Evolutionary conservation across 2,797 vertebrate species (phyloP).

Genomic region (Gambelia wislizenii): DNA sequence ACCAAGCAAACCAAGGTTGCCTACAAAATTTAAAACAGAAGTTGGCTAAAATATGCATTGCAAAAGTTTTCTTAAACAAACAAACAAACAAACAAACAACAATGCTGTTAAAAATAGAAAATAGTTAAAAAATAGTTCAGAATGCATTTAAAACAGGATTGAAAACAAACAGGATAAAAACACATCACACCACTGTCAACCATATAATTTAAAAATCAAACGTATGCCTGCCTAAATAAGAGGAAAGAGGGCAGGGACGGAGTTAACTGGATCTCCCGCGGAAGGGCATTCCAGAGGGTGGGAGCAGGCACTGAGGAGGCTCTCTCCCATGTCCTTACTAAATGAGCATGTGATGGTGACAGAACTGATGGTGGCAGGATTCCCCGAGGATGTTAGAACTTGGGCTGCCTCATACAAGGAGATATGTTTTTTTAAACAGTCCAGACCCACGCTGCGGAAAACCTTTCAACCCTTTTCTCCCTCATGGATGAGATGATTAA

Average conservation of each 20-base stretch:
- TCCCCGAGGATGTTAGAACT: neutral
- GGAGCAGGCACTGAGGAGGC: neutral
- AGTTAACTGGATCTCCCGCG: neutral
- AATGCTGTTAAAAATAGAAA: neutral
- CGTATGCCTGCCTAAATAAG: neutral
- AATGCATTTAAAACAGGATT: neutral
- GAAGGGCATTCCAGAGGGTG: neutral
- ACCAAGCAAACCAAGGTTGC: neutral
- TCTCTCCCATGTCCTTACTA: neutral
- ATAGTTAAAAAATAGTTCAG: neutral
- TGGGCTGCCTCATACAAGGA: neutral
- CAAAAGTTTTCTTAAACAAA: neutral
- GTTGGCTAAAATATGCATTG: neutral
- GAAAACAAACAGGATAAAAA: neutral
- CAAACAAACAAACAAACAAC: no score
- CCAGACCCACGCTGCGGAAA: no score
- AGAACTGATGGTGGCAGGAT: neutral
- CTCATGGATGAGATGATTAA: no score
- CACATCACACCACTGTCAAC: neutral
- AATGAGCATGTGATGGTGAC: neutral
- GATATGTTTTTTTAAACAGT: neutral
- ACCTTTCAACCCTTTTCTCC: no score
- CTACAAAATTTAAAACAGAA: neutral
- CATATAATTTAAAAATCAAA: neutral
- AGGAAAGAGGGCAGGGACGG: neutral